Evolutionary conservation across 2,113 vertebrate species (phyloP), one percentile per base, ranked within the genome.

Genomic region (Chaetops frenatus): DNA sequence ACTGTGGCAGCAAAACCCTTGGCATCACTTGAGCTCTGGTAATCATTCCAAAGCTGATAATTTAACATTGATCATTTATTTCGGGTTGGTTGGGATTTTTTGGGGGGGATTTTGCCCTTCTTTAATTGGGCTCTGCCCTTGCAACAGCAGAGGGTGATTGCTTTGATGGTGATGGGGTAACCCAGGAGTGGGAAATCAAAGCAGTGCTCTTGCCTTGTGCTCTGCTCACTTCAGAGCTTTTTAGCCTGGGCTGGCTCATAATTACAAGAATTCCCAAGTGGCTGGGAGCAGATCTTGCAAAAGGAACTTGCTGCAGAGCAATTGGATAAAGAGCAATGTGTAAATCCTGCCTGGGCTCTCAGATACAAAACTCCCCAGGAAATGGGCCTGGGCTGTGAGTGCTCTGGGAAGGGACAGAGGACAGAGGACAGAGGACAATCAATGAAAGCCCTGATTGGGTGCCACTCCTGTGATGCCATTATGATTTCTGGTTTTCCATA

Each of bases 161-260:
- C 88, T 87, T 82, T 76, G 78, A 56, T 69, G 87, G 73, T 58
- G 86, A 22, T 21, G 42, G 61, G 76, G 58, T 80, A 81, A 48
- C 57, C 76, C 51, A 29, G 0, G 31, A 35, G 74, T 7, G 54
- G 2, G 92, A 84, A 66, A 88, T 80, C 84, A 87, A 81, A 94
- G 90, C 35, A 11, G 17, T 0, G 22, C 61, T 10, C 66, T 2
- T 18, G 54, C 17, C 70, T 76, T 3, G 10, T 33, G 56, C 90
- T 91, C 69, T 35, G 72, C 61, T 72, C 51, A 3, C 53, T 79
- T 72, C 9, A 17, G 57, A 71, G 65, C 70, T 23, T 71, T 86
- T 81, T 66, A 87, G 83, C 91, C 92, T 20, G 25, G 56, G 21
- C 10, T 86, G 86, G 44, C 92, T 94, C 94, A 17, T 60, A 94